Base-by-base conservation (phyloP, 2,888 invertebrate species). In the Steromphala cineraria region DNA sequence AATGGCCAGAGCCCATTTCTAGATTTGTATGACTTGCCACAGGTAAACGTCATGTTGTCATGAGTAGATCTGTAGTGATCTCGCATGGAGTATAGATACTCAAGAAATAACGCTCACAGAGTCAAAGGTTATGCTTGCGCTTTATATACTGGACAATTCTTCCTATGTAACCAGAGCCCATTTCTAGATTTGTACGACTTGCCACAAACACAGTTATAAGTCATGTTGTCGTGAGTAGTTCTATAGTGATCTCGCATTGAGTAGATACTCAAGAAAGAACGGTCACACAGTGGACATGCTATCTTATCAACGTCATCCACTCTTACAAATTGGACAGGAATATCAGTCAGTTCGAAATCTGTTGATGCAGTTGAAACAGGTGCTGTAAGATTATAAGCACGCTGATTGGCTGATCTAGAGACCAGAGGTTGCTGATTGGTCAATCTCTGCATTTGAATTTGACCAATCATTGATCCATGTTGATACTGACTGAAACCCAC, bases 1-100 rank as follows among this genome's bases (percentile, higher is more conserved):
- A 7, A 40, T 19, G 40, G 36, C 71, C 40, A 71, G 31, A 71
- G 28, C 17, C 17, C 71, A 0, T 24, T n/a, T 13, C 40, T 31
- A 5, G 71, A 71, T 7, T 71, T 71, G n/a, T 71, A 71, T 15
- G 71, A 71, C 71, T 71, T 71, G 17, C 71, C 71, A 36, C 36
- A 71, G 67, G 24, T 19, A n/a, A 28, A 28, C 2, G 28, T 28
- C 28, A 67, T 36, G 31, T 67, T 28, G 28, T 67, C 67, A 3
- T 67, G 4, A 36, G 36, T 5, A 36, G 3, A 36, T 5, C 3
- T 36, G 36, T 36, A 5, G 36, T n/a, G n/a, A n/a, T n/a, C n/a
- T n/a, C n/a, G n/a, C n/a, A n/a, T n/a, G n/a, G n/a, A n/a, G n/a
- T n/a, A n/a, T n/a, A n/a, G n/a, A n/a, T n/a, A n/a, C n/a, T n/a